Evolutionary conservation across 2,888 invertebrate species (phyloP).

Genomic region (Lomographa bimaculata): DNA sequence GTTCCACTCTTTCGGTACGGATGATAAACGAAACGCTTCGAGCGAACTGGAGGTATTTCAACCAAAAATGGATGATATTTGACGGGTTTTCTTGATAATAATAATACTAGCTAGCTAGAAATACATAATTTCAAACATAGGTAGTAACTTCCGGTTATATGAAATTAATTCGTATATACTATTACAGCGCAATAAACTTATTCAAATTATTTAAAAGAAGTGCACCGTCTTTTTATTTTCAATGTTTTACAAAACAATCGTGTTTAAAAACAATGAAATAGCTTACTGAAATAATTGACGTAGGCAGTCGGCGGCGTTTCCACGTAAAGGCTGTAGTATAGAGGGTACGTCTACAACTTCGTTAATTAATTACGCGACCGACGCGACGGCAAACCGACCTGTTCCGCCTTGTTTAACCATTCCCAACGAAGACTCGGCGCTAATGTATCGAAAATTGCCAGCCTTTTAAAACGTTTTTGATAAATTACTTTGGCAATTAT

Average conservation of each 20-base stretch:
- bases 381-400: constrained; percentile 36
- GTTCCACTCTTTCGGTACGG: too few relatives aligned
- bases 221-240: too few relatives aligned
- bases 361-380: constrained; percentile 52
- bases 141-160: too few relatives aligned
- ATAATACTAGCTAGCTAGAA: too few relatives aligned
- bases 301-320: constrained; percentile 35
- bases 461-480: constrained; percentile 43
- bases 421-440: constrained; percentile 34
- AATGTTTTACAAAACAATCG: constrained; percentile 29
- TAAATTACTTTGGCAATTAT: constrained; percentile 43
- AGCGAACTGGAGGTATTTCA: too few relatives aligned
- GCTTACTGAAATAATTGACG: constrained; percentile 37
- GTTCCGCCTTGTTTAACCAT: constrained; percentile 51
- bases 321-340: constrained; percentile 30
- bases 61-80: too few relatives aligned
- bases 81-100: too few relatives aligned
- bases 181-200: too few relatives aligned
- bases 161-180: too few relatives aligned
- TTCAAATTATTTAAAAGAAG: too few relatives aligned
- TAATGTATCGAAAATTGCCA: constrained; percentile 48
- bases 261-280: constrained; percentile 38
- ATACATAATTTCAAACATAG: too few relatives aligned
- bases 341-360: constrained; percentile 28
- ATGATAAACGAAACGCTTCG: too few relatives aligned